These are phyloP conservation scores for Apostichopus californicus DNA, from an alignment of 35 echinoderm and acorn worm genomes.

Conservation along the genomic window DNA sequence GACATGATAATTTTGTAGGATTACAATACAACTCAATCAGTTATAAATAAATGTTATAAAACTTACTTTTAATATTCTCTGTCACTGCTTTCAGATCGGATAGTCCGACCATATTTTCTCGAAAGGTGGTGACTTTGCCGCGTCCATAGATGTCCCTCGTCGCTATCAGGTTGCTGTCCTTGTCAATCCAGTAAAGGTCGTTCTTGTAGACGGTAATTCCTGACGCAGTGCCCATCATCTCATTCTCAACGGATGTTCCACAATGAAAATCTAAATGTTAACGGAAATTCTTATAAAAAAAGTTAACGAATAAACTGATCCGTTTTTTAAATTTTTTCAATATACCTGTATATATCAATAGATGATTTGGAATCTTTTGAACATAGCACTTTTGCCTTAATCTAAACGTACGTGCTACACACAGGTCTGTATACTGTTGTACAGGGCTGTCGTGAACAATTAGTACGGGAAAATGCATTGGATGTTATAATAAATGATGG, in stretches of 20 bases:
- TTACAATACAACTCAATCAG: too few species aligned
- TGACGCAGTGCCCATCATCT: slow-evolving; percentile 7
- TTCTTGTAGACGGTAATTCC: background rate
- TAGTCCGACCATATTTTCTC: slow-evolving; percentile 22
- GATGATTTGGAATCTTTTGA: too few species aligned
- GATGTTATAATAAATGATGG: too few species aligned
- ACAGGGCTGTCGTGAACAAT: too few species aligned
- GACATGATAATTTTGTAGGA: too few species aligned
- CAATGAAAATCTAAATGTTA: slow-evolving; percentile 17
- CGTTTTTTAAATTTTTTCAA: too few species aligned
- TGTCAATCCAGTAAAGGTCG: slow-evolving; percentile 41
- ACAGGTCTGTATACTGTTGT: too few species aligned
- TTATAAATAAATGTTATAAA: too few species aligned
- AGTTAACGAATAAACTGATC: background rate
- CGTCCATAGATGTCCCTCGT: slow-evolving; percentile 36
- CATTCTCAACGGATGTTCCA: slow-evolving; percentile 14
- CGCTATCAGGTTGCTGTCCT: slow-evolving; percentile 14
- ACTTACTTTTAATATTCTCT: slow-evolving; percentile 5
- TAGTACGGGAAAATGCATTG: too few species aligned
- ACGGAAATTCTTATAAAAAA: background rate
- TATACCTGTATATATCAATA: too few species aligned
- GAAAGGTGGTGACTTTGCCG: background rate
- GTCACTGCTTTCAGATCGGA: slow-evolving; percentile 8
- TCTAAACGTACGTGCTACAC: too few species aligned
- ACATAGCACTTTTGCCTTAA: too few species aligned